These are phyloP conservation scores for Tillus elongatus DNA, from an alignment of 2,888 invertebrate species.

Conservation along the genomic window DNA sequence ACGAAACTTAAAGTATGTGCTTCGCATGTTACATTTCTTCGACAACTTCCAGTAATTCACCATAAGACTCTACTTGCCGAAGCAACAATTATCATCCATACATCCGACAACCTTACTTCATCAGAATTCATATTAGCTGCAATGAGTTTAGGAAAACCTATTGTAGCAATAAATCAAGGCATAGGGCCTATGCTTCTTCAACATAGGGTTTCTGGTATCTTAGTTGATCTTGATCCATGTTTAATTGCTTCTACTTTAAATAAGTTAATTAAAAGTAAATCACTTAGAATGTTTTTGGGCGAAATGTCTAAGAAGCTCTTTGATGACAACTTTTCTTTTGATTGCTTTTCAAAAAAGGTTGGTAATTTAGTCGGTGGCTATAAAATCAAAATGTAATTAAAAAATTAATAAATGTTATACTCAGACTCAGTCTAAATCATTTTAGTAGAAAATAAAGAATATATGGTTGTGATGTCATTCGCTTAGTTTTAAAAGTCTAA, in stretches of 20 bases:
- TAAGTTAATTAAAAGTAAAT: constrained; percentile 32
- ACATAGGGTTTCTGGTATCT: constrained; percentile 34
- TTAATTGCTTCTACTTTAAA: constrained; percentile 33
- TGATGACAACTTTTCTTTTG: constrained; percentile 29
- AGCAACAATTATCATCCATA: constrained; percentile 31
- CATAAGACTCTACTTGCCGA: constrained; percentile 35
- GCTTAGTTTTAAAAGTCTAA: no score
- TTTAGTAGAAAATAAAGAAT: no score
- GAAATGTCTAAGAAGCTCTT: constrained; percentile 35
- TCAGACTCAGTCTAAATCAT: no score
- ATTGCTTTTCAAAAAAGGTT: constrained; percentile 28
- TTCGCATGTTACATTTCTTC: constrained; percentile 34
- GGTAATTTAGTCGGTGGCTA: constrained; percentile 21
- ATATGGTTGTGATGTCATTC: no score
- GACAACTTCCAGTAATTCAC: constrained; percentile 31
- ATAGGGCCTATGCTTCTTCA: constrained; percentile 30
- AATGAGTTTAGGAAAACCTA: constrained; percentile 33
- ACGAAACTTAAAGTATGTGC: constrained; percentile 31
- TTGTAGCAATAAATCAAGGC: constrained; percentile 34
- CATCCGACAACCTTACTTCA: constrained; percentile 32
- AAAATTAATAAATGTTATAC: no score
- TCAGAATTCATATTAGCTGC: constrained; percentile 33
- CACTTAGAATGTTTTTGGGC: constrained; percentile 33
- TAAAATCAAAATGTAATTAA: no score
- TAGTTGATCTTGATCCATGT: constrained; percentile 31